Evolutionary conservation across 2,888 invertebrate genomes (phyloP), one percentile per base, ranked within the genome.

Genomic region (Agelastica alni): DNA sequence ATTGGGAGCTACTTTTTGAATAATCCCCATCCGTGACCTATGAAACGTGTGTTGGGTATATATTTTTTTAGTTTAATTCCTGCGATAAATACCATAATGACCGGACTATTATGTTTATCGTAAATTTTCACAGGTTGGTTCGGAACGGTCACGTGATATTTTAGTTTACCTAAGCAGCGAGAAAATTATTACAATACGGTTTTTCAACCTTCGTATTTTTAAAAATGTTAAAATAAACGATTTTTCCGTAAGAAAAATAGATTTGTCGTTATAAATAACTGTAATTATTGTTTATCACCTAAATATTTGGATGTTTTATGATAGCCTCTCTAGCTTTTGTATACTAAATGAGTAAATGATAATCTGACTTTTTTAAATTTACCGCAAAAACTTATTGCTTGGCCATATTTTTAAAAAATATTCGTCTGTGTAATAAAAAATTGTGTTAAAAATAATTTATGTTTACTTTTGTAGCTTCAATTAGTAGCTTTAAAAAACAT

Each of bases 81-180:
- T 9, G 41, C 41, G 3, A 41, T n/a, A n/a, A n/a, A n/a, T n/a
- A n/a, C n/a, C 26, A 26, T 3, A 26, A 7, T 26, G 26, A 26
- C 26, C 9, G 26, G 7, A 26, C 26, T 26, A 26, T 26, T 7
- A n/a, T 37, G 37, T 20, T 17, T 20, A 37, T 18, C 20, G 28
- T 22, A 14, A 45, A 12, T 51, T 44, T 37, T 44, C 51, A 51
- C 51, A 43, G 51, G 51, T 51, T 51, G 51, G 44, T 44, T 34
- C 20, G n/a, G n/a, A 14, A 34, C 3, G 6, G 14, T 44, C 43
- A 30, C 36, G 44, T 51, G 34, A 28, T 9, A 4, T 14, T 22
- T 30, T 13, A 30, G 37, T 44, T 37, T 32, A 28, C 30, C 32
- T 45, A 18, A 45, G 10, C 18, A 26, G 26, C 26, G 26, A 26